Percentiles rank a stretch among this genome's conserved stretches.
These are phyloP conservation scores for Gryllus bimaculatus DNA, from an alignment of 1,140 invertebrate genomes.

Conservation along the genomic window DNA sequence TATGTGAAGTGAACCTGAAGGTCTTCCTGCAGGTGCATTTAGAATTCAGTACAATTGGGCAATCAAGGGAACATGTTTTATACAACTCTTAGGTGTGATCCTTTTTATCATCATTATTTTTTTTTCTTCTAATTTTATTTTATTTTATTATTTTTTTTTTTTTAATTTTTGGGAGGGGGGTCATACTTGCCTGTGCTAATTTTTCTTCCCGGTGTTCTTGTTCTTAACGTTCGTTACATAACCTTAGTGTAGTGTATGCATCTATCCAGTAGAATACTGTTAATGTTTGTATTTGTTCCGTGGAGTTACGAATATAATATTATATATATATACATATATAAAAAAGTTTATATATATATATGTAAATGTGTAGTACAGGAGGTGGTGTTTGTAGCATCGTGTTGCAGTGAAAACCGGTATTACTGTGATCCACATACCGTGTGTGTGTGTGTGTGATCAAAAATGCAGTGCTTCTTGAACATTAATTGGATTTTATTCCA, in stretches of 20 bases:
- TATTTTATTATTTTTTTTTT: no score
- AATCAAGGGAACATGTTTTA: conserved; percentile 5
- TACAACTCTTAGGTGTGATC: neutral
- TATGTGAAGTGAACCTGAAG: neutral
- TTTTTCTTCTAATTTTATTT: no score
- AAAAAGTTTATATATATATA: neutral
- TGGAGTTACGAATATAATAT: neutral
- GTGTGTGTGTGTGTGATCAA: neutral
- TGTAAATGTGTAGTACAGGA: neutral
- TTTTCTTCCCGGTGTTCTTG: no score
- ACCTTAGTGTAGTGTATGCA: neutral
- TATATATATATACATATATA: neutral
- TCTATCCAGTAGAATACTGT: neutral
- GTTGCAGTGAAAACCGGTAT: neutral
- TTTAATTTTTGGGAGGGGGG: no score
- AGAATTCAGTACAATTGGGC: neutral
- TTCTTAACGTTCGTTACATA: neutral
- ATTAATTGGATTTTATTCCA: neutral
- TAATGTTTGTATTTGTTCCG: neutral
- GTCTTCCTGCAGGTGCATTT: neutral
- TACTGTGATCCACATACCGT: neutral
- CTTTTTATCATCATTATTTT: neutral
- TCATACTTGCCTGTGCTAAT: no score
- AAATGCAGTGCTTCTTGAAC: neutral
- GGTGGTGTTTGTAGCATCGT: neutral